Base-by-base conservation (phyloP, 2,797 vertebrate genomes). In the Sparidentex hasta region DNA sequence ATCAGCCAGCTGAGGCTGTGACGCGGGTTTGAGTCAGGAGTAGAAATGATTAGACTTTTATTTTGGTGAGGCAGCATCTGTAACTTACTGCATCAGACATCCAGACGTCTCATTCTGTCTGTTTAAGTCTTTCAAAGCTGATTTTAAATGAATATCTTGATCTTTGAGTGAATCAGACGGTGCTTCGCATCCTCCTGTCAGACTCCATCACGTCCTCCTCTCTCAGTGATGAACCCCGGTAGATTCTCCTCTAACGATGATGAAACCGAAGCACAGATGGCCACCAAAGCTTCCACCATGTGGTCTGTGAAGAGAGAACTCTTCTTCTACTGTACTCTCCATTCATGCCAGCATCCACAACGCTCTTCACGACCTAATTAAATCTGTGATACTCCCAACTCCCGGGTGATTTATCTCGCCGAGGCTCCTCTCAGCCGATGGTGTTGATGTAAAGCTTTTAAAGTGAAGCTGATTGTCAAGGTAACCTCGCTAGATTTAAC, bases 241-340 rank as follows among this genome's bases (percentile, higher is more conserved):
- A 74, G n/a, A 51, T 66, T 76, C 4, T 66, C 51, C 69, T 33
- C 76, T 38, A 20, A 66, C 59, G 77, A 76, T 0, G 76, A 64
- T 48, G 63, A 80, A 79, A 80, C 70, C 5, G 76, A 82, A 29
- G 76, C 83, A 16, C 88, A 90, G 91, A 90, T 85, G 90, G 90
- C 71, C 27, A 6, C 2, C 48, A 76, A 76, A 86, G 78, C 75
- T n/a, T 71, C 71, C 1, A 16, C 71, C 84, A 80, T 74, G 81
- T 55, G 65, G 56, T 77, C 83, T 16, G 74, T 62, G 33, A 48
- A 71, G 63, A 80, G 57, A 71, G 27, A 27, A 27, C 59, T 14
- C 4, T 18, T 27, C 27, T 27, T 27, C 43, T 1, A 25, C 70
- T 56, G 57, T 56, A 56, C 62, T 11, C 76, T 78, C 58, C 50